Evolutionary conservation across 2,888 invertebrate genomes (phyloP), one percentile per base, ranked within the genome.

Genomic region (Atrina japonica): DNA sequence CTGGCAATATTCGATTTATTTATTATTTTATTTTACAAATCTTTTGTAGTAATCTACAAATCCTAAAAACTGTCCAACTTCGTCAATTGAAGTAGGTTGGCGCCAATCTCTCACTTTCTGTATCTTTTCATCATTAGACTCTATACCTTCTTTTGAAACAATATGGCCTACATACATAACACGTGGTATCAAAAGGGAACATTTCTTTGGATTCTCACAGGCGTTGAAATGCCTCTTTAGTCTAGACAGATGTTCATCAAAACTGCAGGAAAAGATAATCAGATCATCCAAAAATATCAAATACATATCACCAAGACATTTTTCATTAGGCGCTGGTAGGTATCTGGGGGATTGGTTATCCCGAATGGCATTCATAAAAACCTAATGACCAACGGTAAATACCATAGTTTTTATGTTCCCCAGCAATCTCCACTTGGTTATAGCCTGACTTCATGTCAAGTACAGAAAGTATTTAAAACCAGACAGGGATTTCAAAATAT

Each of bases 301-400:
- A 49, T 49, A 25, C 23, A 76, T 40, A 47, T 76, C 68, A 55
- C 71, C 67, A n/a, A 76, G 7, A 50, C 61, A 25, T 49, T 60
- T 18, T 60, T 16, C 47, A 45, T 14, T 27, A 60, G n/a, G 16
- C 60, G 25, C 40, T 45, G 23, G 3, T 14, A 45, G 16, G 23
- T 16, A 9, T 9, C 35, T 9, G 59, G 45, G 1, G 27, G 29
- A 43, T 60, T 60, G 43, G 43, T n/a, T 41, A 45, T 16, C 41
- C 14, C 3, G n/a, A n/a, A n/a, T n/a, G n/a, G n/a, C n/a, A n/a
- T n/a, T n/a, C n/a, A n/a, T n/a, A 50, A 21, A 63, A 63, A 6
- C 50, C 63, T 6, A 63, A n/a, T 6, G 63, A 52, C 63, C 49
- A 2, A 63, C 63, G 3, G 63, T 63, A 50, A 63, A 63, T 29